phyloP scores from a whole-genome alignment of 2,888 invertebrate species.

The Stegophylla sp. region DNA sequence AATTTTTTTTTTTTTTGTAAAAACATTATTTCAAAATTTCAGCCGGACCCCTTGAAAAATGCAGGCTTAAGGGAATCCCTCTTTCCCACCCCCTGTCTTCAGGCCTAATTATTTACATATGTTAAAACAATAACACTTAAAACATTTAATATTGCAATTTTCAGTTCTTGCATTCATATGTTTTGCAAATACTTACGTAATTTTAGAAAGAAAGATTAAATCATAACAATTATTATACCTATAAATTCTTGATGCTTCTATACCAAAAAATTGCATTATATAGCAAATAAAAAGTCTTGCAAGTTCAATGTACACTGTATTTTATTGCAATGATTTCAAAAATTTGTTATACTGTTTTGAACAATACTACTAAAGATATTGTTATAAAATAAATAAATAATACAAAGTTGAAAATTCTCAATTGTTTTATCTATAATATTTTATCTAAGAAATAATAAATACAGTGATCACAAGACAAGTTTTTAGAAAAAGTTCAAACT shows the following conservation, averaged over 20 bases:
- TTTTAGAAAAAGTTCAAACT: slow-evolving; percentile 51
- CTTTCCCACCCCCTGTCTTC: too few relatives aligned
- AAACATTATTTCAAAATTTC: too few relatives aligned
- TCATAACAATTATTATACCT: neutral
- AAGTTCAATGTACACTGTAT: slow-evolving; percentile 44
- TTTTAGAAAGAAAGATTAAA: too few relatives aligned
- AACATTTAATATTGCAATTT: too few relatives aligned
- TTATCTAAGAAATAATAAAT: slow-evolving; percentile 53
- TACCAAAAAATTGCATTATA: neutral
- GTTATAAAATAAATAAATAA: slow-evolving; percentile 45
- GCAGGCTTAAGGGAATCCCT: too few relatives aligned
- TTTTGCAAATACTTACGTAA: too few relatives aligned
- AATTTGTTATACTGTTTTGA: slow-evolving; percentile 32
- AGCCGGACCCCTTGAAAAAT: too few relatives aligned
- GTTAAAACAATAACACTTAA: too few relatives aligned
- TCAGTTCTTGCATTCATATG: too few relatives aligned
- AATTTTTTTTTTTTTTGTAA: too few relatives aligned
- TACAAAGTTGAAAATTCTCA: slow-evolving; percentile 39
- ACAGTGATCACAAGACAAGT: slow-evolving; percentile 54
- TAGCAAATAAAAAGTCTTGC: neutral
- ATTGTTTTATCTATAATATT: slow-evolving; percentile 46
- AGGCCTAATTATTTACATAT: too few relatives aligned
- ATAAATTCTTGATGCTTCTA: neutral
- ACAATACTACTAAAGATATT: slow-evolving; percentile 40
- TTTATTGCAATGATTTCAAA: slow-evolving; percentile 52